A percentile compares a stretch with the other conserved stretches of the same genome.
phyloP scores from a whole-genome alignment of 2,888 invertebrate species.

The Lepas anatifera region DNA sequence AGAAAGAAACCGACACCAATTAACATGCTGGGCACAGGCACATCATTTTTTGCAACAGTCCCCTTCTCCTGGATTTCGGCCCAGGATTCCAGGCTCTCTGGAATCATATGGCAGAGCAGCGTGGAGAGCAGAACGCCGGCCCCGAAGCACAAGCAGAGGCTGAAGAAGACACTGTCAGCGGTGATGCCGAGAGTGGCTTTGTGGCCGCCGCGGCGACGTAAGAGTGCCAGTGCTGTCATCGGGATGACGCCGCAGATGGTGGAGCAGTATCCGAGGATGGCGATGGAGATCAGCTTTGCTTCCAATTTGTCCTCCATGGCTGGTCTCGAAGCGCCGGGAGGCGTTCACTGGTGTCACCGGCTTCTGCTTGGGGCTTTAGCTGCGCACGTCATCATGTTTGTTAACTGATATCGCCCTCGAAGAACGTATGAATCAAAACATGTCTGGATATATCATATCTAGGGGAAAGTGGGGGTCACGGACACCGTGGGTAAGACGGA shows the following conservation, averaged over 20 bases:
- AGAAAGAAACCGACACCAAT: constrained; percentile 43
- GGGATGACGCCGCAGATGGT: not conserved
- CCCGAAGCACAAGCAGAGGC: not conserved
- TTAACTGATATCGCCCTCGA: too few relatives aligned
- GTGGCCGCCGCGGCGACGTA: not conserved
- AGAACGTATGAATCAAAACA: too few relatives aligned
- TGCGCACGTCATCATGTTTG: too few relatives aligned
- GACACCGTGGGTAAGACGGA: too few relatives aligned
- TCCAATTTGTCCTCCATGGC: not conserved
- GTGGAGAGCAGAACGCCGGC: constrained; percentile 6
- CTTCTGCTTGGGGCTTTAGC: too few relatives aligned
- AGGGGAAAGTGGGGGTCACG: too few relatives aligned
- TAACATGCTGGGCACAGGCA: constrained; percentile 40
- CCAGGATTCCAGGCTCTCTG: not conserved
- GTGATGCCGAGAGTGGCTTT: not conserved
- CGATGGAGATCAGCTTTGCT: not conserved
- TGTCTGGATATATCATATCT: too few relatives aligned
- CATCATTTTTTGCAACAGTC: not conserved
- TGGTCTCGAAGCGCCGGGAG: too few relatives aligned
- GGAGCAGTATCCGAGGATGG: not conserved
- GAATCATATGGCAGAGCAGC: not conserved
- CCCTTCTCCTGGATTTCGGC: not conserved
- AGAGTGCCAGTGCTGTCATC: not conserved
- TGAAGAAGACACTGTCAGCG: not conserved
- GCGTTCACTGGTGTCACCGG: too few relatives aligned